Evolutionary conservation across 2,888 invertebrate genomes (phyloP).

Genomic region (Eilema caniola): DNA sequence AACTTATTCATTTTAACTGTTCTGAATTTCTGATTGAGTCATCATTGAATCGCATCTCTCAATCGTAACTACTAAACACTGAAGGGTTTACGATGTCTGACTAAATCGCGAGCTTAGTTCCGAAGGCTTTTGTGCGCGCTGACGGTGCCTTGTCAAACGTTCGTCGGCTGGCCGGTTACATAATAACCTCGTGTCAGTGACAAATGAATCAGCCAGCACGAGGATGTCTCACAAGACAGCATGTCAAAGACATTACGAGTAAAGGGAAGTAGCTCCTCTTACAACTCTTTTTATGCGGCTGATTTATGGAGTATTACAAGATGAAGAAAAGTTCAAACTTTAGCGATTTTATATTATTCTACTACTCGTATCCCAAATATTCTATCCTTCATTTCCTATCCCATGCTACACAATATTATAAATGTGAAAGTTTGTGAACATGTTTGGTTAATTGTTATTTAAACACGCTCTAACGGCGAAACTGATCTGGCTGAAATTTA

Average conservation of each 20-base stretch:
- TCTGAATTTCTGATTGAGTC: constrained; percentile 7
- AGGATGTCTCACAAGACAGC: constrained; percentile 33
- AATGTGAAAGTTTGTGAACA: too few species aligned
- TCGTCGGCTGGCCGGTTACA: constrained; percentile 42
- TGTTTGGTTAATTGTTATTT: too few species aligned
- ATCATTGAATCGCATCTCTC: constrained; percentile 17
- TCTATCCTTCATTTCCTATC: too few species aligned
- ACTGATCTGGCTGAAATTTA: too few species aligned
- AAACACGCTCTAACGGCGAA: too few species aligned
- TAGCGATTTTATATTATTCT: background rate
- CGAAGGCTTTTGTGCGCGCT: constrained; percentile 26
- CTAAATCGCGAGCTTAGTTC: constrained; percentile 30
- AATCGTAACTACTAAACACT: constrained; percentile 22
- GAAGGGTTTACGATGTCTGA: constrained; percentile 40
- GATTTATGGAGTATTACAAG: background rate
- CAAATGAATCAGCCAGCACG: constrained; percentile 44
- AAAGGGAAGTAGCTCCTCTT: background rate
- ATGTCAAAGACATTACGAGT: constrained; percentile 25
- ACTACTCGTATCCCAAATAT: too few species aligned
- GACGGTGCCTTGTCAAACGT: constrained; percentile 43
- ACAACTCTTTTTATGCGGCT: background rate
- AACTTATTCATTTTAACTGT: background rate
- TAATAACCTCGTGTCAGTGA: constrained; percentile 47
- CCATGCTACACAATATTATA: too few species aligned
- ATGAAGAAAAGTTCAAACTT: background rate